These are phyloP conservation scores for Papilio machaon DNA, from an alignment of 1,140 invertebrate species.

Conservation along the genomic window DNA sequence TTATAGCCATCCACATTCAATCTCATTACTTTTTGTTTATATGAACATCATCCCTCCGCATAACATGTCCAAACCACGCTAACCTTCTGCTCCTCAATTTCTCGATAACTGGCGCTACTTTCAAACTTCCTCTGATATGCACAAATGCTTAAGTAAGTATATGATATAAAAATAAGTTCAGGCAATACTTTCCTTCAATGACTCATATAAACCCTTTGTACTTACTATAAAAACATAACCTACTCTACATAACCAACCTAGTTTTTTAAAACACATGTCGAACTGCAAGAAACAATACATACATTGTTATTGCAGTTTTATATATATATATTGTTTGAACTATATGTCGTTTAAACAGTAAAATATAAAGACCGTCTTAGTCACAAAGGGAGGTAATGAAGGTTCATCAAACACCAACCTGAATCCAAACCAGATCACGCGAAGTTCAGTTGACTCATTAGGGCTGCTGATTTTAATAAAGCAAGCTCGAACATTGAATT, in stretches of 20 bases:
- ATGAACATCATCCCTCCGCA: too few species aligned
- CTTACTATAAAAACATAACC: conserved; percentile 5
- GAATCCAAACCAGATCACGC: not conserved
- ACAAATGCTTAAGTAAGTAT: not conserved
- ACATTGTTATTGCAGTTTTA: too few species aligned
- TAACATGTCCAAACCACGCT: too few species aligned
- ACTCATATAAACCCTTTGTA: not conserved
- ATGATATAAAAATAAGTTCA: not conserved
- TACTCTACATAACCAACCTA: not conserved
- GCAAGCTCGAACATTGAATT: not conserved
- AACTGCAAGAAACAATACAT: not conserved
- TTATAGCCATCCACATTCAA: too few species aligned
- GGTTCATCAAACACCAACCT: conserved; percentile 1
- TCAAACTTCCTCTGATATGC: too few species aligned
- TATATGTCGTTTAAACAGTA: not conserved
- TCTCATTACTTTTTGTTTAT: too few species aligned
- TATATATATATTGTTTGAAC: too few species aligned
- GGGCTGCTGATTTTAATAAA: not conserved
- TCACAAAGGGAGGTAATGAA: not conserved
- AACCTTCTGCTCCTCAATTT: too few species aligned
- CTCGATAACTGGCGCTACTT: too few species aligned
- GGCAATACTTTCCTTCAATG: not conserved
- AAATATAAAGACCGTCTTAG: not conserved
- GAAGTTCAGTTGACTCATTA: not conserved
- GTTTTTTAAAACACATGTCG: not conserved